Evolutionary conservation across 2,888 invertebrate genomes (phyloP), one percentile per base, ranked within the genome.

Genomic region (Trachelus iudaicus): DNA sequence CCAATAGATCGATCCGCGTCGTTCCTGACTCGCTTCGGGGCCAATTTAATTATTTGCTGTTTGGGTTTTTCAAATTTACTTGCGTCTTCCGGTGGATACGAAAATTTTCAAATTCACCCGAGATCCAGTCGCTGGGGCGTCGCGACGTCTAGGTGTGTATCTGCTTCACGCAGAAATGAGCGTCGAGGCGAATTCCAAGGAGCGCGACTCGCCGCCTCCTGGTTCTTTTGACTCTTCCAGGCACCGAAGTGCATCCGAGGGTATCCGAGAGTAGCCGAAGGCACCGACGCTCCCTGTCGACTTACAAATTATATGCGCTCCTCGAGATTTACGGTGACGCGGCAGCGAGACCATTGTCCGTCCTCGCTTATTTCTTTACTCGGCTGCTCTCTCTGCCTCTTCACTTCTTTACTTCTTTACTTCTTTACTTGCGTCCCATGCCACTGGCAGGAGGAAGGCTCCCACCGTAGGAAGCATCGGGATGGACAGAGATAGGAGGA

Each of bases 291-390:
- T 83, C 85, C 86, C 90, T 90, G 90, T 90, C 91, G 90, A 90
- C 90, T 90, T 90, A 91, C 91, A 91, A 91, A 91, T 91, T 91
- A 91, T 91, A 90, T 90, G 90, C 91, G 89, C 89, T 90, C 89
- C 87, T 87, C 89, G 90, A 91, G 91, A 91, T 91, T 91, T 91
- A 91, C 91, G 90, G 90, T 91, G 91, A 90, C 90, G 91, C 88
- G 88, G 85, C 86, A 90, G 90, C 89, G 90, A 90, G 90, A 90
- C 90, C 90, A 90, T 91, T 91, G 90, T 91, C 90, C 90, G 88
- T 89, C 90, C 89, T 88, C 88, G 88, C 88, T 90, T 87, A 84
- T 83, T 85, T 86, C 85, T 85, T 85, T 84, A 84, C 84, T 85
- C 73, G n/a, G 56, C 33, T 30, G 40, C 56, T 35, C 35, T 75